phyloP scores from a whole-genome alignment of 2,113 vertebrate genomes.

The Acrocephalus arundinaceus region DNA sequence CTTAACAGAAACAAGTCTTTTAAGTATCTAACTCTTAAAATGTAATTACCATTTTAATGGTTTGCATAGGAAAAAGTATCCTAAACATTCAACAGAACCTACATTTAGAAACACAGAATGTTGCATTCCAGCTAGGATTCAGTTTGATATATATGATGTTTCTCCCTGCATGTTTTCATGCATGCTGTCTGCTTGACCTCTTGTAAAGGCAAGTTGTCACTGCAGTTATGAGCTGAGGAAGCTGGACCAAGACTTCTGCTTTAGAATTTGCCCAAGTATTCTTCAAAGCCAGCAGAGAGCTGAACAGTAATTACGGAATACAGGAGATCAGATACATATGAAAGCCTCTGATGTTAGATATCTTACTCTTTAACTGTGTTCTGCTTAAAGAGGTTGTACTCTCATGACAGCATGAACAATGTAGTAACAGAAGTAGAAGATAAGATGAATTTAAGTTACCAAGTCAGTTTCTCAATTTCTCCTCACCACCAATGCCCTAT shows the following conservation, averaged over 20 bases:
- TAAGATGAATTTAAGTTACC: neutral
- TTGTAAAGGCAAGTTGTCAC: neutral
- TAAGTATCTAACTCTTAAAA: neutral
- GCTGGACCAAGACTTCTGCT: fast-evolving
- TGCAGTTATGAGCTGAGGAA: neutral
- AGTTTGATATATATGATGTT: neutral
- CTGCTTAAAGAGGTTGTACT: neutral
- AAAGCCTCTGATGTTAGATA: neutral
- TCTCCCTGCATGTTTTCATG: neutral
- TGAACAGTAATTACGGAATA: neutral
- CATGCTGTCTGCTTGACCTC: neutral
- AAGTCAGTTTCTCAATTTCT: neutral
- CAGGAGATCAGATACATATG: fast-evolving
- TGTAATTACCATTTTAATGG: neutral
- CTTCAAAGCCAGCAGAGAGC: neutral
- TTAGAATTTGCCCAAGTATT: neutral
- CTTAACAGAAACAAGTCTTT: neutral
- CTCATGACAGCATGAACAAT: neutral
- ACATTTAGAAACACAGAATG: neutral
- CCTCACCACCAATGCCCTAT: neutral
- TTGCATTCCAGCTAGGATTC: neutral
- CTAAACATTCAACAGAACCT: neutral
- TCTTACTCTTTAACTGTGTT: neutral
- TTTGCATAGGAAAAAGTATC: neutral
- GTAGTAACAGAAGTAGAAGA: neutral